Evolutionary conservation across 2,113 vertebrate genomes (phyloP), one percentile per base, ranked within the genome.

Genomic region (Urocynchramus pylzowi): DNA sequence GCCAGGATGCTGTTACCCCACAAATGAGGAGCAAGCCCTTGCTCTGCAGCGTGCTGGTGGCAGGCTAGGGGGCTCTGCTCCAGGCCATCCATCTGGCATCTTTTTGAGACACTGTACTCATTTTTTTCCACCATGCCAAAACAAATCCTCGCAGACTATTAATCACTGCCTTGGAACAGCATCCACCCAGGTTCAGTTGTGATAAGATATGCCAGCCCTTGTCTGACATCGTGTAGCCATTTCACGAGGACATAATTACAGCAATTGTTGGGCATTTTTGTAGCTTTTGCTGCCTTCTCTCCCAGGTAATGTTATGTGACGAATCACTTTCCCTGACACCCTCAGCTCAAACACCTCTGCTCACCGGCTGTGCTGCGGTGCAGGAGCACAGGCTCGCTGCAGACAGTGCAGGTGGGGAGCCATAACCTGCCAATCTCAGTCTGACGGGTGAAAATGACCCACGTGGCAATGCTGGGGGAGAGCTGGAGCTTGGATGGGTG

Each of bases 81-180:
- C 8, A 12, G 53, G 21, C 67, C 37, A 33, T 73, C 96, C 95
- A 95, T 97, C 93, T 97, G 94, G 85, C 57, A 87, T 63, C 79
- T 95, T 64, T 80, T 77, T 84, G 93, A 96, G 67, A 87, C 68
- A 17, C 78, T 6, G 6, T 11, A 33, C 63, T 97, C 23, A 7
- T 21, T 74, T 90, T 90, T 96, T 94, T 84, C 10, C 7, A 16
- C 63, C 53, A 59, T 64, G 78, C 89, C 81, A 97, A 94, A 91
- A 83, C 56, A 97, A 97, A 85, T 74, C 81, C 88, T 93, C 87
- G 89, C 91, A 94, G 93, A 63, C 85, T 74, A 94, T 96, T 96
- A 96, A 93, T 96, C 95, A 96, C 45, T 47, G 90, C 67, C 65
- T 95, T 92, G 81, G 74, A 97, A 76, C 15, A 87, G 19, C 84